A percentile compares a stretch with the other conserved stretches of the same genome.
Evolutionary conservation across 2,888 invertebrate species (phyloP).

Genomic region (Cataglyphis livida): DNA sequence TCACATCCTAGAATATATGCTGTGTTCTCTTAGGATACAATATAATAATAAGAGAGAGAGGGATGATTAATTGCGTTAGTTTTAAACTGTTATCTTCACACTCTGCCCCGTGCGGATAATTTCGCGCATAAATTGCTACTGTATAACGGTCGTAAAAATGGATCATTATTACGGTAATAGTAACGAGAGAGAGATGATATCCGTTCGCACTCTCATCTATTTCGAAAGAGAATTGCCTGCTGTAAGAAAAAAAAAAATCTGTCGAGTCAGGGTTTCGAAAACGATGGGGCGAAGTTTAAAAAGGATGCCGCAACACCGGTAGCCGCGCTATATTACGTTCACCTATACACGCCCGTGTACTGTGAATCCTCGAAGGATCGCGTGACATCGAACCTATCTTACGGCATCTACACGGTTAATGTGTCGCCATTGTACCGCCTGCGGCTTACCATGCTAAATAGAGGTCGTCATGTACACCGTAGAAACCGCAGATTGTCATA

Average conservation of each 20-base stretch:
- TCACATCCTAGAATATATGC: not conserved
- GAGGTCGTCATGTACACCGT: constrained; percentile 7
- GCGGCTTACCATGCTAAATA: constrained; percentile 19
- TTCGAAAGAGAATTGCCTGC: constrained; percentile 42
- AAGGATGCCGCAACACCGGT: constrained; percentile 79
- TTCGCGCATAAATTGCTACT: constrained; percentile 24
- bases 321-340: constrained; percentile 69
- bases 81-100: constrained; percentile 23
- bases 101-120: constrained; percentile 28
- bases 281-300: constrained; percentile 71
- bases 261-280: constrained; percentile 64
- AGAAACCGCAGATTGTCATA: constrained; percentile 9
- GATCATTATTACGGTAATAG: constrained; percentile 31
- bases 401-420: constrained; percentile 28
- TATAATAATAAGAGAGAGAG: not conserved
- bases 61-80: constrained; percentile 30
- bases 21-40: not conserved
- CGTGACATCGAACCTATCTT: constrained; percentile 35
- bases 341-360: constrained; percentile 24
- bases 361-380: constrained; percentile 27
- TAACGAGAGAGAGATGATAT: constrained; percentile 31
- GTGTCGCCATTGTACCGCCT: constrained; percentile 25
- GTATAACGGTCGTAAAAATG: constrained; percentile 5
- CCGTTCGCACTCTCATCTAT: constrained; percentile 52
- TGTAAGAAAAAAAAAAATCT: constrained; percentile 48